Evolutionary conservation across 2,113 vertebrate species (phyloP).

Genomic region (Anarrhichthys ocellatus): DNA sequence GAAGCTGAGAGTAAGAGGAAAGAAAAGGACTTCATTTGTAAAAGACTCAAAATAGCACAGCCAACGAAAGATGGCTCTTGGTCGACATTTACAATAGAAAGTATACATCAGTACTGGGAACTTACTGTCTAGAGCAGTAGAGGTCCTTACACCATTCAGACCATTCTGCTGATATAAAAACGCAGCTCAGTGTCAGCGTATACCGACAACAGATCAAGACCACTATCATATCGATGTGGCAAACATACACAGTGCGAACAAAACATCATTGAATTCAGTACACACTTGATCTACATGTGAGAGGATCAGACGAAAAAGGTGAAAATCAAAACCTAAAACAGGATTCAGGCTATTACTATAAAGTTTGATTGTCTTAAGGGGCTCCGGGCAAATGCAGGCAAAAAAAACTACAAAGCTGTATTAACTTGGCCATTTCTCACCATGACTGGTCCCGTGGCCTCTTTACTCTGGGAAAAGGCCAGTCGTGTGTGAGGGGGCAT

Average conservation of each 20-base stretch:
- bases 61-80: neutral
- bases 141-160: slow-evolving; percentile 87
- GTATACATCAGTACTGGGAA: slow-evolving; percentile 40
- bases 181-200: neutral
- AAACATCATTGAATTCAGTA: neutral
- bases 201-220: neutral
- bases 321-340: neutral
- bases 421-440: slow-evolving; percentile 56
- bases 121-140: slow-evolving; percentile 91
- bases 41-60: neutral
- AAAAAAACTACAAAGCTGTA: neutral
- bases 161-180: slow-evolving; percentile 87
- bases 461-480: slow-evolving; percentile 83
- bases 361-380: neutral
- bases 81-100: neutral
- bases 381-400: neutral
- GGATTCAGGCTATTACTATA: neutral
- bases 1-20: slow-evolving; percentile 76
- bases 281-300: neutral
- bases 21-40: neutral
- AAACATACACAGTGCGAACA: neutral
- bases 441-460: slow-evolving; percentile 78
- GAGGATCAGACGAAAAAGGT: neutral
- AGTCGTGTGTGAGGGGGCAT: slow-evolving; percentile 77
- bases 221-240: neutral